Conservation (phyloP, 2,113 vertebrate genomes). For the Electrona antarctica region DNA sequence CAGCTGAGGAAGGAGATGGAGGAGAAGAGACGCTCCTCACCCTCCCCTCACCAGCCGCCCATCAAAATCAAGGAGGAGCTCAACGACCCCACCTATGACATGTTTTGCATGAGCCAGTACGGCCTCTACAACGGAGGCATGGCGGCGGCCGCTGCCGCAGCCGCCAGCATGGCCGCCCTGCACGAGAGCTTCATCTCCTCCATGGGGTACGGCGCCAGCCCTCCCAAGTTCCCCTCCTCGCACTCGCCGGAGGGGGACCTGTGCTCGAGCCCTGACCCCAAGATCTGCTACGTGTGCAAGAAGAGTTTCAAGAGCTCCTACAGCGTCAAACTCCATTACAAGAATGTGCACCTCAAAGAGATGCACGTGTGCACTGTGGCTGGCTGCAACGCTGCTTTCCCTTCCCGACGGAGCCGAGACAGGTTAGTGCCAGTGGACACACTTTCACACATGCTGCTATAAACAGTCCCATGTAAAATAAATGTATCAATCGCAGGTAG, state of each 20-base stretch:
- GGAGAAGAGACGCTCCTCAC: conserved; percentile 85
- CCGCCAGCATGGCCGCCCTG: conserved; percentile 93
- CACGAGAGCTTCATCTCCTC: conserved; percentile 96
- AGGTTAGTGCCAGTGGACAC: conserved; percentile 83
- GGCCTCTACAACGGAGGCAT: conserved; percentile 93
- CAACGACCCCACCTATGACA: conserved; percentile 95
- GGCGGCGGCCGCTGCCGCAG: conserved; percentile 85
- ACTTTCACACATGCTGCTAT: conserved; percentile 3
- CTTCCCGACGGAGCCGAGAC: conserved; percentile 98
- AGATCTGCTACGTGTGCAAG: conserved; percentile 99
- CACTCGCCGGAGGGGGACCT: conserved; percentile 93
- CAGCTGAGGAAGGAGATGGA: conserved; percentile 82
- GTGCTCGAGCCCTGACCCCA: conserved; percentile 96
- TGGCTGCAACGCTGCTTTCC: conserved; percentile 98
- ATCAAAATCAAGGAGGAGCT: conserved; percentile 98
- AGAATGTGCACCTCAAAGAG: conserved; percentile 99
- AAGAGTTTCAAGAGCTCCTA: conserved; percentile 99
- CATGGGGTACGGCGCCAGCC: conserved; percentile 92
- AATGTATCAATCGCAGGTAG: conserved; percentile 44
- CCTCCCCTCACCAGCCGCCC: conserved; percentile 85
- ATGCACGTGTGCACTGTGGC: conserved; percentile 99
- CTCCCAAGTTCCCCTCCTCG: conserved; percentile 92
- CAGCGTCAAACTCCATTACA: conserved; percentile 99
- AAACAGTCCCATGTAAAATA: conserved; percentile 16
- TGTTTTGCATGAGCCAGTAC: conserved; percentile 99